These are phyloP conservation scores for Rhynchophorus ferrugineus DNA, from an alignment of 1,140 invertebrate genomes.

Conservation along the genomic window DNA sequence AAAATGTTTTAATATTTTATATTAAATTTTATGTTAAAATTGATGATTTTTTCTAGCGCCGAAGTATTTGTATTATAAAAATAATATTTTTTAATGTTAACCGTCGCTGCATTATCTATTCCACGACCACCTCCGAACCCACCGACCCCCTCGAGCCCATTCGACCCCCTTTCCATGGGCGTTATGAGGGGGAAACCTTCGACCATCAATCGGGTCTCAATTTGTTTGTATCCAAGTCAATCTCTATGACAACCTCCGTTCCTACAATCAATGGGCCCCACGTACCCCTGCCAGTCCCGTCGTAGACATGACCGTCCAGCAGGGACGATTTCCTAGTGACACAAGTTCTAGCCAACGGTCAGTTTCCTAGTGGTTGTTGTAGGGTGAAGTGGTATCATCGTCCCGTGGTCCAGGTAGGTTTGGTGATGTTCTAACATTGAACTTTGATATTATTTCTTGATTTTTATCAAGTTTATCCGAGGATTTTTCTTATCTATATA, in stretches of 20 bases:
- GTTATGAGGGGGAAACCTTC: slow-evolving; percentile 3
- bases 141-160: no score
- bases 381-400: slow-evolving; percentile 23
- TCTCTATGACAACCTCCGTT: slow-evolving; percentile 34
- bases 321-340: slow-evolving; percentile 31
- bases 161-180: not conserved
- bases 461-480: no score
- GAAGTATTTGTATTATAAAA: no score
- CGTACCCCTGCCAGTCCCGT: slow-evolving; percentile 28
- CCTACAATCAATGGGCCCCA: slow-evolving; percentile 39
- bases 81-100: no score
- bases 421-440: not conserved
- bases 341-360: slow-evolving; percentile 35
- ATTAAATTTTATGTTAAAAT: no score
- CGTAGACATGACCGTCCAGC: slow-evolving; percentile 28
- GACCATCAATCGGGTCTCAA: slow-evolving; percentile 3
- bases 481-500: no score
- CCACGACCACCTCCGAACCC: no score
- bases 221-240: slow-evolving; percentile 35
- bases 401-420: no score
- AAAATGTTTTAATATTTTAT: no score
- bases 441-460: no score
- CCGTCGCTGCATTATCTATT: no score
- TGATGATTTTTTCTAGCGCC: no score
- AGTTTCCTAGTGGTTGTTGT: slow-evolving; percentile 31